Percentiles rank a stretch among this genome's conserved stretches.
Evolutionary conservation across 2,888 invertebrate genomes (phyloP).

Genomic region (Halocaridina rubra): DNA sequence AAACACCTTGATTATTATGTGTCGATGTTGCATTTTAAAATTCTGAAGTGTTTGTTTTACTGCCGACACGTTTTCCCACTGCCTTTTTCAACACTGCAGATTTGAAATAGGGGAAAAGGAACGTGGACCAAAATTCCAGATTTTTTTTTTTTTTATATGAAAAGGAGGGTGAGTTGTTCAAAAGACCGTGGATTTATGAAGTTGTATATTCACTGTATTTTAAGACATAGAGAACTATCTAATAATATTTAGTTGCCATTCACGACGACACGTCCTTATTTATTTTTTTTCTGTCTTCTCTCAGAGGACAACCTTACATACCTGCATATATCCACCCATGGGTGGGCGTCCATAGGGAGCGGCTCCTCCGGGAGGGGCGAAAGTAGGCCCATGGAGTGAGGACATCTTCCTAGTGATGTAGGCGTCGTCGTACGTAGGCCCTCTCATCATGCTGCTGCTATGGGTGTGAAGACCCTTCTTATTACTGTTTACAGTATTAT

Average conservation of each 20-base stretch:
- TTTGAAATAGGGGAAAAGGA: no score
- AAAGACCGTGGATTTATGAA: not conserved
- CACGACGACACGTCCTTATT: not conserved
- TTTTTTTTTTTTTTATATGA: no score
- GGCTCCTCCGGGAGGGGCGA: conserved; percentile 40
- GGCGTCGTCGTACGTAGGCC: conserved; percentile 61
- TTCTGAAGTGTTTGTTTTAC: no score
- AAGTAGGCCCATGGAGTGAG: conserved; percentile 52
- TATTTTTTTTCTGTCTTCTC: no score
- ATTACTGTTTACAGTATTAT: not conserved
- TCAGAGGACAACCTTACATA: no score
- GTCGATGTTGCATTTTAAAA: no score
- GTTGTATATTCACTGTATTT: not conserved
- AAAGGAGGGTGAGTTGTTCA: not conserved
- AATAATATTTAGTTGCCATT: not conserved
- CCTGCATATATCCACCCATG: conserved; percentile 50
- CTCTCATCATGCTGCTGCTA: conserved; percentile 64
- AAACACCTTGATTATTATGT: no score
- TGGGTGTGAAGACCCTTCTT: no score
- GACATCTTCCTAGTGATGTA: conserved; percentile 63
- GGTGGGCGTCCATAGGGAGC: conserved; percentile 35
- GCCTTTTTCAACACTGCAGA: no score
- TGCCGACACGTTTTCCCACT: no score
- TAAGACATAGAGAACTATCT: not conserved
- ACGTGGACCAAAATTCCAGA: no score